Conservation (phyloP, 2,888 invertebrate genomes). For the Leucania comma region DNA sequence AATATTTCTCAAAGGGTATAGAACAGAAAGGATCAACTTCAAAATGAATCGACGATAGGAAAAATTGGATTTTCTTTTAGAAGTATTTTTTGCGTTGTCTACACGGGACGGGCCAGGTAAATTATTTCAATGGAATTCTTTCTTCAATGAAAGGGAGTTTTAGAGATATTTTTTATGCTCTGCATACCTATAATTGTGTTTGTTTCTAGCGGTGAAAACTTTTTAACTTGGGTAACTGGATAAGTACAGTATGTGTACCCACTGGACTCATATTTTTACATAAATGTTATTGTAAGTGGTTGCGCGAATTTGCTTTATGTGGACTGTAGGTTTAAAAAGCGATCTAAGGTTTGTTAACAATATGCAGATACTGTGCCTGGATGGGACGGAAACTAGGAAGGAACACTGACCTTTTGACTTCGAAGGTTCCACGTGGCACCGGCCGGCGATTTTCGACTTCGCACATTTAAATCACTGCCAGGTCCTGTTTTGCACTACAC, state of each 20-base stretch:
- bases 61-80: conserved; percentile 70
- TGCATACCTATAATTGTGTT: conserved; percentile 30
- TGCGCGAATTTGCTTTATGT: too few species aligned
- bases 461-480: too few species aligned
- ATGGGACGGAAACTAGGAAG: too few species aligned
- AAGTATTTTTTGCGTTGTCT: conserved; percentile 62
- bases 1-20: conserved; percentile 54
- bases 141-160: conserved; percentile 52
- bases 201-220: conserved; percentile 28
- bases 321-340: too few species aligned
- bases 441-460: too few species aligned
- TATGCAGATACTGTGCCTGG: too few species aligned
- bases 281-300: conserved; percentile 7
- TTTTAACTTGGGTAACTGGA: conserved; percentile 24
- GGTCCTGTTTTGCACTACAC: too few species aligned
- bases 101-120: conserved; percentile 58
- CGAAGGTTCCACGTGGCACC: too few species aligned
- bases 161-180: conserved; percentile 45
- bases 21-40: conserved; percentile 68
- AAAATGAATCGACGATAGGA: conserved; percentile 66
- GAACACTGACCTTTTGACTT: too few species aligned
- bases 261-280: not conserved
- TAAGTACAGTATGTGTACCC: conserved; percentile 1
- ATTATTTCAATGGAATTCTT: conserved; percentile 61
- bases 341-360: too few species aligned